Percentiles rank a stretch among this genome's conserved stretches.
phyloP scores from a whole-genome alignment of 2,797 vertebrate species.

The Pipistrellus pygmaeus region DNA sequence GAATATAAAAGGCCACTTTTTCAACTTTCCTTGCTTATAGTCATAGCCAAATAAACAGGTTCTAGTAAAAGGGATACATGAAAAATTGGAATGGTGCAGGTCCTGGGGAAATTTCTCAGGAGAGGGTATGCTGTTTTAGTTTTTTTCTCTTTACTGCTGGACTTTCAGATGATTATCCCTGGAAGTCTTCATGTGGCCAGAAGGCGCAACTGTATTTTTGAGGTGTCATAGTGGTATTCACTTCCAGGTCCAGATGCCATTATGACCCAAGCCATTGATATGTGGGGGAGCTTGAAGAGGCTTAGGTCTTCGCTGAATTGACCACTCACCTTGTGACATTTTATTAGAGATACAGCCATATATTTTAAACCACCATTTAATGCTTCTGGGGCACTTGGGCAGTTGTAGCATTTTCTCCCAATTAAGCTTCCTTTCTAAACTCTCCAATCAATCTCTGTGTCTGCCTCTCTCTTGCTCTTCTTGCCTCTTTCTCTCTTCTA shows the following conservation, averaged over 20 bases:
- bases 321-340: neutral
- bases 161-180: neutral
- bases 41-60: neutral
- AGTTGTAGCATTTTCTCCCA: neutral
- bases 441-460: neutral
- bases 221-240: accelerated
- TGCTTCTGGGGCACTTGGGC: neutral
- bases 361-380: neutral
- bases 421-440: neutral
- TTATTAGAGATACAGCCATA: neutral
- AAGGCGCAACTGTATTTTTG: neutral
- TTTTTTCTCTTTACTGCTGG: neutral
- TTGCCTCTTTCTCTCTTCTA: neutral
- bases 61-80: neutral
- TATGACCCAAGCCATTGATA: too few species aligned
- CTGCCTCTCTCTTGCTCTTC: neutral
- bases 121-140: neutral
- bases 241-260: neutral
- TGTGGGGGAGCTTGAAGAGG: neutral
- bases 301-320: neutral
- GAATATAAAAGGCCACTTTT: neutral
- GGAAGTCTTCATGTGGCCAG: neutral
- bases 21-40: neutral
- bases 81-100: neutral
- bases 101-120: neutral